phyloP scores from a whole-genome alignment of 2,888 invertebrate species.

The Plutella xylostella region DNA sequence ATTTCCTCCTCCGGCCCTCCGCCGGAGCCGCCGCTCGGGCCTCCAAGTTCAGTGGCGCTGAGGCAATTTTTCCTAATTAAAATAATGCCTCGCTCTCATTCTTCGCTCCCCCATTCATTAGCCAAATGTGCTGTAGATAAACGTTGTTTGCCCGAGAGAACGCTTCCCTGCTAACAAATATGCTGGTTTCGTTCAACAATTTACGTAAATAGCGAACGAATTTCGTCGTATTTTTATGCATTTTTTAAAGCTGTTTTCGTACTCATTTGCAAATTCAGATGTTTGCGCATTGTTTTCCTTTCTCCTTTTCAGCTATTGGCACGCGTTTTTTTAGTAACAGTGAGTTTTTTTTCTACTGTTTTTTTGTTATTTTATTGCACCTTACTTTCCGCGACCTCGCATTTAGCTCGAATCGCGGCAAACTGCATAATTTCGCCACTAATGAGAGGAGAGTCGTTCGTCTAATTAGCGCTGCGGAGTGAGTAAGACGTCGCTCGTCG shows the following conservation, averaged over 20 bases:
- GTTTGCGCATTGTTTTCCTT: too few species aligned
- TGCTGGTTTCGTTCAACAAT: constrained; percentile 39
- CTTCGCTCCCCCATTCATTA: constrained; percentile 58
- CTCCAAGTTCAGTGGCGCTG: too few species aligned
- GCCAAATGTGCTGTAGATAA: constrained; percentile 63
- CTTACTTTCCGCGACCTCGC: constrained; percentile 46
- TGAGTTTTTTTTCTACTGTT: too few species aligned
- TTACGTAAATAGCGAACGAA: constrained; percentile 43
- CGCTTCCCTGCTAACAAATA: constrained; percentile 46
- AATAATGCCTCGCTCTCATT: constrained; percentile 59
- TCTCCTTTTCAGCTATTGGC: too few species aligned
- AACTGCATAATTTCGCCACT: constrained; percentile 67
- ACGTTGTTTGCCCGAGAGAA: constrained; percentile 52
- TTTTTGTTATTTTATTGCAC: too few species aligned
- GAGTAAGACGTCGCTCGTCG: constrained; percentile 62
- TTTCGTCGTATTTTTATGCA: constrained; percentile 24
- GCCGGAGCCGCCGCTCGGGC: constrained; percentile 3
- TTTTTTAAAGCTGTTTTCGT: background rate
- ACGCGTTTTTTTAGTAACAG: too few species aligned
- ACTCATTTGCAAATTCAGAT: background rate
- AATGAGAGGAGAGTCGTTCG: constrained; percentile 62
- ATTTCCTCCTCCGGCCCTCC: background rate
- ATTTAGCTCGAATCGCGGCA: constrained; percentile 62
- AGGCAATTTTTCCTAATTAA: constrained; percentile 60
- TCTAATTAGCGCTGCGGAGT: constrained; percentile 62